Percentiles rank a stretch among this genome's conserved stretches.
phyloP scores from a whole-genome alignment of 1,140 invertebrate genomes.

The Ceratitis capitata region DNA sequence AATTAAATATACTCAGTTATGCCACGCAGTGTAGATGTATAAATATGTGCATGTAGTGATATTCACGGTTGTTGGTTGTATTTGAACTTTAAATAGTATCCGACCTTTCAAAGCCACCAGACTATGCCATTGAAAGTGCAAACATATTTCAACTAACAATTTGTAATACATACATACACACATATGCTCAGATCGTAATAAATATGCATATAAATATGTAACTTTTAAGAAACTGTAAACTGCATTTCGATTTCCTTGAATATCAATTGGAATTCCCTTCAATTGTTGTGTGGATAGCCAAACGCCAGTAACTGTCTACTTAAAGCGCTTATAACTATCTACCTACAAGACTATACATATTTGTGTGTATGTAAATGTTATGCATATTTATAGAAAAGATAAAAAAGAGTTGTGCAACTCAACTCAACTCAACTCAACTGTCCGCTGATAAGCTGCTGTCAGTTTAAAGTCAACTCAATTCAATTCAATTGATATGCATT shows the following conservation, averaged over 20 bases:
- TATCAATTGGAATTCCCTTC: neutral
- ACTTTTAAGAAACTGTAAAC: neutral
- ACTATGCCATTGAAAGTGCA: too few species aligned
- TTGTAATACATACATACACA: neutral
- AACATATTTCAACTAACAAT: too few species aligned
- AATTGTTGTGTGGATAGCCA: neutral
- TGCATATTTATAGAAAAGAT: too few species aligned
- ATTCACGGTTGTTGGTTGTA: too few species aligned
- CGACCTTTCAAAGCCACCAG: too few species aligned
- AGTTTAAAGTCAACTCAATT: conserved; percentile 18
- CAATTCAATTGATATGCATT: neutral
- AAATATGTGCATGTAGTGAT: too few species aligned
- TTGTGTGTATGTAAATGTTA: neutral
- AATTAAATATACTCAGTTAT: too few species aligned
- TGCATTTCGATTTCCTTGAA: neutral
- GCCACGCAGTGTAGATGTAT: too few species aligned
- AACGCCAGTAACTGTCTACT: too few species aligned
- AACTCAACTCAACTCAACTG: too few species aligned
- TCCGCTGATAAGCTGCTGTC: neutral
- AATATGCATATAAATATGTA: neutral
- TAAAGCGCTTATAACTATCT: too few species aligned
- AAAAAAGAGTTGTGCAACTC: neutral
- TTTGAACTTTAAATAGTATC: too few species aligned
- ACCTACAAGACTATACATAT: neutral
- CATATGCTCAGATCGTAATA: neutral